Evolutionary conservation across 2,888 invertebrate genomes (phyloP), one percentile per base, ranked within the genome.

Genomic region (Nomada fabriciana): DNA sequence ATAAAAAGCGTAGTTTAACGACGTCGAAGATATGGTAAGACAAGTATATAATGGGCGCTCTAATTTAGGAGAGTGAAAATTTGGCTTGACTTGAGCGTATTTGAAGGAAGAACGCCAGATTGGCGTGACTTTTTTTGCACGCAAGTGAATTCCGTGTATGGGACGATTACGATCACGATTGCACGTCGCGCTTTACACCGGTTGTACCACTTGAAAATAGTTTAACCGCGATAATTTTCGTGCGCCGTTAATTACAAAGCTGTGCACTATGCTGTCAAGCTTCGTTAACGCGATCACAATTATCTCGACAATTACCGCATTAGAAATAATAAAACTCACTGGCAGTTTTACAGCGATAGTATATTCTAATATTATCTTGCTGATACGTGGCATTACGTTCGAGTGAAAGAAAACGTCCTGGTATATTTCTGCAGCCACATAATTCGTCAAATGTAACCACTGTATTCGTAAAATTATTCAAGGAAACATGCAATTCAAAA

Each of bases 211-310:
- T 65, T 73, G 77, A 65, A 73, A 77, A 65, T 65, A 60, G 67
- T 77, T 77, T 55, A 67, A 73, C 59, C 60, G 52, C 60, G 60
- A 55, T 43, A 47, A 77, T 77, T 77, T 75, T 77, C 76, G 52
- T 50, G 65, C 65, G n/a, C 50, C 52, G 65, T 73, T 73, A 65
- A 73, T 77, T 73, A 60, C 73, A 73, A 50, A 77, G 23, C 43
- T 10, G 67, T 10, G 53, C 36, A 47, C 52, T 47, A 43, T 18
- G 15, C 29, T 13, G 76, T 23, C 59, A 43, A 42, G 75, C 43
- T 53, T 70, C 57, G 63, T 76, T 71, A 71, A 76, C 57, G n/a
- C 55, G 76, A 63, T 29, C 71, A 29, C 63, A 71, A 71, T 64
- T 76, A 57, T 73, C 65, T 3, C 50, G 47, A 61, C 73, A 50